Conservation (phyloP, 2,797 vertebrate genomes). For the Trichosurus vulpecula region DNA sequence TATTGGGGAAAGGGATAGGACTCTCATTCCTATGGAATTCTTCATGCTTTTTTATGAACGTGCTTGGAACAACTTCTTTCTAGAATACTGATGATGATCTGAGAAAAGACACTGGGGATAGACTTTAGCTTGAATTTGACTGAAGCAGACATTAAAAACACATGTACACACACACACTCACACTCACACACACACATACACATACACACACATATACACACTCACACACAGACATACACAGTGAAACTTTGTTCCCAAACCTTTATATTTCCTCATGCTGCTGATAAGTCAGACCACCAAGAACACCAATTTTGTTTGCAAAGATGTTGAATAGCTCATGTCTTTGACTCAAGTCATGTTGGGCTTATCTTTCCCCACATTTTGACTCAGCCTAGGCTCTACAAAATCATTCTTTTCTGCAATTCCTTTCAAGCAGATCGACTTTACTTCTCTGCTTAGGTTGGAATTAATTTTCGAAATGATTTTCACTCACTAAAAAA, state of each 20-base stretch:
- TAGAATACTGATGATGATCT: constrained; percentile 33
- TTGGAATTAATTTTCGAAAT: constrained; percentile 18
- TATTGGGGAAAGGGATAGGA: constrained; percentile 32
- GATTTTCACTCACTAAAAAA: not conserved
- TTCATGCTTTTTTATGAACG: not conserved
- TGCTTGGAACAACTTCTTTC: constrained; percentile 40
- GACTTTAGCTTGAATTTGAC: constrained; percentile 11
- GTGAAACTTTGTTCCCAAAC: constrained; percentile 11
- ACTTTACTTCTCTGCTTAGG: not conserved
- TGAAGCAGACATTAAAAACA: not conserved
- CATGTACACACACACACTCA: not conserved
- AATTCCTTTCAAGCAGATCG: not conserved
- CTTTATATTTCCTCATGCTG: constrained; percentile 11
- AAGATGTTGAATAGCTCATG: not conserved
- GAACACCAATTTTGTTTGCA: not conserved
- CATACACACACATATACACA: not conserved
- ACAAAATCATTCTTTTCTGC: constrained; percentile 1
- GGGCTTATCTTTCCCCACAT: not conserved
- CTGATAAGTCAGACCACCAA: not conserved
- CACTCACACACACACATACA: not conserved
- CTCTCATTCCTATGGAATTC: not conserved
- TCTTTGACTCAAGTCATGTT: not conserved
- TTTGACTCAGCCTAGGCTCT: not conserved
- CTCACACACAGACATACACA: not conserved
- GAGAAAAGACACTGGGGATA: not conserved